phyloP scores from a whole-genome alignment of 2,888 invertebrate genomes.

The Clusia tigrina region DNA sequence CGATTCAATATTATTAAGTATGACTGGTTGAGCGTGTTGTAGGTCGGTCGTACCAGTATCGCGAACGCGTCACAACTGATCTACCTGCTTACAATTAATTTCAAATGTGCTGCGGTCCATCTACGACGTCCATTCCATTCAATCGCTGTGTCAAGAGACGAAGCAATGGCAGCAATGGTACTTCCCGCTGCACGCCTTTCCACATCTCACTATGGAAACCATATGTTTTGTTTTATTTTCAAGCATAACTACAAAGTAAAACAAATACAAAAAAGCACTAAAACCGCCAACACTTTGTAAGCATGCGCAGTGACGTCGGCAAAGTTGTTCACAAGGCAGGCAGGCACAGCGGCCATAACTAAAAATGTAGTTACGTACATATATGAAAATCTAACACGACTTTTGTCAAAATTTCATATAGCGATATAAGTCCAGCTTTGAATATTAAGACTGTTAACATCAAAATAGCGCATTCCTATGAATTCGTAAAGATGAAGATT shows the following conservation, averaged over 20 bases:
- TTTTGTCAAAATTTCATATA: too few relatives aligned
- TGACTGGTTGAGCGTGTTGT: conserved; percentile 42
- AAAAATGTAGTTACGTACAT: background rate
- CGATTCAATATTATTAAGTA: background rate
- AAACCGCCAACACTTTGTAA: conserved; percentile 1
- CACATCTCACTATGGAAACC: too few relatives aligned
- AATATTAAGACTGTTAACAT: too few relatives aligned
- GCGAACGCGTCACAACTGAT: conserved; percentile 65
- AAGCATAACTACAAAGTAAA: conserved; percentile 6
- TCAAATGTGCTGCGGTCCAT: background rate
- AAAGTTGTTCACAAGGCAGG: background rate
- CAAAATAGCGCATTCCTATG: too few relatives aligned
- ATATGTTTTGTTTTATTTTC: conserved; percentile 26
- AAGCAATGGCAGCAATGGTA: background rate
- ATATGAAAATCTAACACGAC: too few relatives aligned
- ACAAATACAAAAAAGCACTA: background rate
- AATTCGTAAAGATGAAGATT: too few relatives aligned
- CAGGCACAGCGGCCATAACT: background rate
- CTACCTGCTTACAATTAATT: conserved; percentile 50
- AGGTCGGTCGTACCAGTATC: conserved; percentile 61
- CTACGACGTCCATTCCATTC: conserved; percentile 6
- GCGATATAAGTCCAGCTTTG: too few relatives aligned
- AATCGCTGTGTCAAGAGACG: background rate
- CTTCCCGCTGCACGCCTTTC: background rate
- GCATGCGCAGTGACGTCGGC: background rate